Conservation (phyloP, 2,113 vertebrate genomes). For the Halichoeres trimaculatus region DNA sequence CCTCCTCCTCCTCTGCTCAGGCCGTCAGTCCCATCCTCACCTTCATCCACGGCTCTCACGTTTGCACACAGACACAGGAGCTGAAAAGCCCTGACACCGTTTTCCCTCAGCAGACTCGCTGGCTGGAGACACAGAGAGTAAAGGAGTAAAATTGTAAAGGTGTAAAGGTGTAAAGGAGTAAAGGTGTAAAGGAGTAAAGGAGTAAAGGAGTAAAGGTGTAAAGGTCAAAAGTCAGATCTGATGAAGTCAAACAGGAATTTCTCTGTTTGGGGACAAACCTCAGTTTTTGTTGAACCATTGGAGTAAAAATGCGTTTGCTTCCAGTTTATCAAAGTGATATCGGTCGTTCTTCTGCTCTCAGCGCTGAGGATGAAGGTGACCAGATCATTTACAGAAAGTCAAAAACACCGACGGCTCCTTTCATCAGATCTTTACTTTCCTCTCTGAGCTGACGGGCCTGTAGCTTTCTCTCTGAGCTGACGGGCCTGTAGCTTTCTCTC, state of each 20-base stretch:
- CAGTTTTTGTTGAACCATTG: not conserved
- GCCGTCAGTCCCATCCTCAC: conserved; percentile 3
- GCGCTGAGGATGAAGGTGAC: not conserved
- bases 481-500: no score
- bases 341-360: not conserved
- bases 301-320: not conserved
- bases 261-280: not conserved
- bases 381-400: not conserved
- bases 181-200: conserved; percentile 12
- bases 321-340: not conserved
- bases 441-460: not conserved
- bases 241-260: not conserved
- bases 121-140: conserved; percentile 25
- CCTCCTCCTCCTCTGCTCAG: conserved; percentile 10
- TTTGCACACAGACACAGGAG: conserved; percentile 9
- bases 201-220: conserved; percentile 6
- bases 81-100: conserved; percentile 8
- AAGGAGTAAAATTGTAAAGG: no score
- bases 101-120: not conserved
- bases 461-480: no score
- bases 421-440: conserved; percentile 17
- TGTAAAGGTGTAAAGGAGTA: conserved; percentile 5
- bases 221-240: not conserved
- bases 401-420: no score
- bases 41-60: not conserved